These are phyloP conservation scores for Diplazon laetatorius DNA, from an alignment of 2,888 invertebrate genomes.

Conservation along the genomic window DNA sequence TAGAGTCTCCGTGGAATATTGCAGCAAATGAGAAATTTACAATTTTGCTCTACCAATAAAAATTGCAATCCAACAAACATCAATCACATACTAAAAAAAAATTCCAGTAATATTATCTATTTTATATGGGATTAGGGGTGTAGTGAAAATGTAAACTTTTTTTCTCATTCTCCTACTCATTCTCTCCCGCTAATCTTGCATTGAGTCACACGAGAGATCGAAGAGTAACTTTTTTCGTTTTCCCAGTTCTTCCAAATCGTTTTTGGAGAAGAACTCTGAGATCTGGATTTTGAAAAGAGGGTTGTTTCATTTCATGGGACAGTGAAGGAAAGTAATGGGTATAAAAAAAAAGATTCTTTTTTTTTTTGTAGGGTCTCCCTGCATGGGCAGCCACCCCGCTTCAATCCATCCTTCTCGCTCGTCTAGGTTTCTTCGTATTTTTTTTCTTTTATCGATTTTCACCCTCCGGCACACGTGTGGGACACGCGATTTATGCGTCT, in stretches of 20 bases:
- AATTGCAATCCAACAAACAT: not conserved
- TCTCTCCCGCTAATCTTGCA: slow-evolving; percentile 24
- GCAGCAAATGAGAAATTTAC: slow-evolving; percentile 18
- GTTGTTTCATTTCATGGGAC: slow-evolving; percentile 27
- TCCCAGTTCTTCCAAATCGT: slow-evolving; percentile 15
- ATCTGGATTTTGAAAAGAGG: slow-evolving; percentile 6
- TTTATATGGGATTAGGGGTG: not conserved
- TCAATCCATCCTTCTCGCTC: not conserved
- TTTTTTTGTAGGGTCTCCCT: not conserved
- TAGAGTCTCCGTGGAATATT: not conserved
- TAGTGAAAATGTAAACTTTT: slow-evolving; percentile 31
- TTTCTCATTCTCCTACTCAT: slow-evolving; percentile 5
- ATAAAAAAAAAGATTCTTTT: slow-evolving; percentile 25
- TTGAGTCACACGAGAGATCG: slow-evolving; percentile 4
- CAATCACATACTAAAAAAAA: not conserved
- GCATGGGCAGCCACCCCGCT: no score
- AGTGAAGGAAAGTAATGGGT: slow-evolving; percentile 19
- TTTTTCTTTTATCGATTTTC: slow-evolving; percentile 39
- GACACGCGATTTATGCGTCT: slow-evolving; percentile 36
- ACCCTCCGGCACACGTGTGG: slow-evolving; percentile 23
- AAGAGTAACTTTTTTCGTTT: not conserved
- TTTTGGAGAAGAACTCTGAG: not conserved
- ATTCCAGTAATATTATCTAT: slow-evolving; percentile 19
- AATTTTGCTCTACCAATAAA: slow-evolving; percentile 5
- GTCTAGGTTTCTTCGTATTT: slow-evolving; percentile 1